These are phyloP conservation scores for Phyllotreta cruciferae DNA, from an alignment of 2,888 invertebrate genomes.

Conservation along the genomic window DNA sequence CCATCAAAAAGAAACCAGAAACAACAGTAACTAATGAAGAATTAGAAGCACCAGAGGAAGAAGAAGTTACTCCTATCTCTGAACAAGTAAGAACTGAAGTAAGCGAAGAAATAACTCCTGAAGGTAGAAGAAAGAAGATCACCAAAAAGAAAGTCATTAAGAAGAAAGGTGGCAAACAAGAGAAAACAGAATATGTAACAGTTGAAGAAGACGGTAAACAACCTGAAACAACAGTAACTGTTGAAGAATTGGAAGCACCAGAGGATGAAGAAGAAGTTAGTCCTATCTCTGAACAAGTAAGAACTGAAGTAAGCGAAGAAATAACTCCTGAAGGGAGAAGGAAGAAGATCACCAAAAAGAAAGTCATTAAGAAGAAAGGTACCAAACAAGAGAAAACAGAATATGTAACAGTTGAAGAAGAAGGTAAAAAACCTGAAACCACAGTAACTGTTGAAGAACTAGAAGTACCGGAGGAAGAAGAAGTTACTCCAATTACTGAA, in stretches of 20 bases:
- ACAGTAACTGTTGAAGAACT: constrained; percentile 46
- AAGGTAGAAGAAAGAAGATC: constrained; percentile 45
- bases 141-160: too few species aligned
- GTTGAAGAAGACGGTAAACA: constrained; percentile 53
- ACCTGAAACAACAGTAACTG: constrained; percentile 49
- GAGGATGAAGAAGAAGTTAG: too few species aligned
- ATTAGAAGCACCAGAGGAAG: too few species aligned
- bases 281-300: constrained; percentile 33
- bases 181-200: constrained; percentile 59
- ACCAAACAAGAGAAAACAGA: constrained; percentile 49
- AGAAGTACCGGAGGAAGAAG: constrained; percentile 29
- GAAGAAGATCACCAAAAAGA: constrained; percentile 49
- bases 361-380: constrained; percentile 42
- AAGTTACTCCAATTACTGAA: constrained; percentile 27
- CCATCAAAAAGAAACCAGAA: too few species aligned
- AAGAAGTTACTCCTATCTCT: too few species aligned
- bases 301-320: constrained; percentile 45
- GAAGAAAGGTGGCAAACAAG: constrained; percentile 53
- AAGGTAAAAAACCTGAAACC: constrained; percentile 44
- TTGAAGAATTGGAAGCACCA: constrained; percentile 40
- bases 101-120: constrained; percentile 42
- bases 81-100: constrained; percentile 47
- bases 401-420: constrained; percentile 52
- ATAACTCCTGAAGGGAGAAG: constrained; percentile 41
- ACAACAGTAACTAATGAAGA: too few species aligned